phyloP scores from a whole-genome alignment of 2,113 vertebrate species.

The Monarcha castaneiventris region DNA sequence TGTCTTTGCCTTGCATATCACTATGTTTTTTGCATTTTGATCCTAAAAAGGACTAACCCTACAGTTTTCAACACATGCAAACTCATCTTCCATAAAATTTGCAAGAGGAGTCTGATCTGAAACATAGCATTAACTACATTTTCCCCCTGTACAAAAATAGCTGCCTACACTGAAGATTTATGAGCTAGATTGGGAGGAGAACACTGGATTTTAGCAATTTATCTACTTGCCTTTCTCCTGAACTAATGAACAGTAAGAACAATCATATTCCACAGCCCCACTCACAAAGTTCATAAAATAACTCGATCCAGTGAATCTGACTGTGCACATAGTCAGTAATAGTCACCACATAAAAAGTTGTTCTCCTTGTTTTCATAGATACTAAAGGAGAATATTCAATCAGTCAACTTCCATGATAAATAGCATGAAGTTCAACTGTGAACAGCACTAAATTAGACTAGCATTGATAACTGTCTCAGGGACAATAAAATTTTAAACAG shows the following conservation, averaged over 20 bases:
- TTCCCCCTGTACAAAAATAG: background rate
- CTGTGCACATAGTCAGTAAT: background rate
- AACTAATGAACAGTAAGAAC: constrained; percentile 4
- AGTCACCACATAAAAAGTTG: background rate
- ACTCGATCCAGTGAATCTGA: background rate
- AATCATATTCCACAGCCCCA: background rate
- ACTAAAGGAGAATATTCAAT: background rate
- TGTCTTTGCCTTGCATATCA: background rate
- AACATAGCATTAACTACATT: background rate
- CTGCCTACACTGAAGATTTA: background rate
- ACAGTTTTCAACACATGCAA: background rate
- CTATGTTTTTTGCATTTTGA: background rate
- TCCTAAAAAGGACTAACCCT: background rate
- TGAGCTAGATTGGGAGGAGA: background rate
- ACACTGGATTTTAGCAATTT: background rate
- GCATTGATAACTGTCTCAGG: background rate
- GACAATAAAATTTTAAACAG: background rate
- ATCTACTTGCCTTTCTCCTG: background rate
- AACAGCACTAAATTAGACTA: background rate
- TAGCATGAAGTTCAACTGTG: background rate
- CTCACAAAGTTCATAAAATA: background rate
- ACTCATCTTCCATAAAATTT: background rate
- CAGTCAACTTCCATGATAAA: background rate
- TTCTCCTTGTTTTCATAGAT: background rate
- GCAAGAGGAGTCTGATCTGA: background rate